Conservation (phyloP, 1,140 invertebrate species). For the Dinoponera quadriceps region DNA sequence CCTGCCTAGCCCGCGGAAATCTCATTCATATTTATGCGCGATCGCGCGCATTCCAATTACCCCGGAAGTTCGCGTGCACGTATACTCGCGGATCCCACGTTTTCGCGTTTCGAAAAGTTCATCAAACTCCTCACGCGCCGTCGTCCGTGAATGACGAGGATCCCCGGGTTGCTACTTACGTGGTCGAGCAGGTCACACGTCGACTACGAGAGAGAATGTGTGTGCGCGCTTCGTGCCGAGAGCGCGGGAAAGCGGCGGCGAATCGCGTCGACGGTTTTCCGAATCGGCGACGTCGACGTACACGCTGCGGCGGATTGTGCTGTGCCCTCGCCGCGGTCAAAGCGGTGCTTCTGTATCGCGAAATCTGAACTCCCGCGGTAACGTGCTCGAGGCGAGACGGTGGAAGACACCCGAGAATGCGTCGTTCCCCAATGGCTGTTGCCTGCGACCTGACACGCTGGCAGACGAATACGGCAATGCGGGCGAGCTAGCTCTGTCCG, state of each 20-base stretch:
- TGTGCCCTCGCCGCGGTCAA: too few relatives aligned
- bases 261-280: conserved; percentile 1
- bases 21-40: conserved; percentile 36
- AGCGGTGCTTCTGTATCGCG: too few relatives aligned
- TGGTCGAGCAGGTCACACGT: too few relatives aligned
- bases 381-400: background rate
- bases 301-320: too few relatives aligned
- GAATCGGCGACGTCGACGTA: too few relatives aligned
- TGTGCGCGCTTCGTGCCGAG: conserved; percentile 30
- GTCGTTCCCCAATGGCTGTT: background rate
- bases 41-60: conserved; percentile 14
- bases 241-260: conserved; percentile 64
- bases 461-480: conserved; percentile 74
- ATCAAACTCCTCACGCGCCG: background rate
- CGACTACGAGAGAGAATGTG: conserved; percentile 30
- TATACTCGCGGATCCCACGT: too few relatives aligned
- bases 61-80: background rate
- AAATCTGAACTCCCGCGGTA: background rate
- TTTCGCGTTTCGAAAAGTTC: conserved; percentile 10
- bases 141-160: too few relatives aligned
- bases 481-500: conserved; percentile 84
- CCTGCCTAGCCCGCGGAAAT: background rate
- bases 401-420: background rate
- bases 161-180: too few relatives aligned
- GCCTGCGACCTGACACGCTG: conserved; percentile 7